Conservation (phyloP, 2,888 invertebrate species). For the Netelia fuscicornis region DNA sequence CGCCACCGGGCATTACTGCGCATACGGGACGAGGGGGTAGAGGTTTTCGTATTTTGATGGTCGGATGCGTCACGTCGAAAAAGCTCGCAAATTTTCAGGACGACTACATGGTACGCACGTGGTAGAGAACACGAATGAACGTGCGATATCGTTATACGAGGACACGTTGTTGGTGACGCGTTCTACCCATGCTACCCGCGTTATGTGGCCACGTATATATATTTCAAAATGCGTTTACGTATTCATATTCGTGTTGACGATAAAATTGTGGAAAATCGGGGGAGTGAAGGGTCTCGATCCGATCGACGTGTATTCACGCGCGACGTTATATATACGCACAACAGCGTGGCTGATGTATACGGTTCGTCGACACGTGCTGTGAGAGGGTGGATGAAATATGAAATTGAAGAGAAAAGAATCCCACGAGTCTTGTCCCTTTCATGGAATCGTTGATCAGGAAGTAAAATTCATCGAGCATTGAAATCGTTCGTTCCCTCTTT, state of each 20-base stretch:
- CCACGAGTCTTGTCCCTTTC: not conserved
- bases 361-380: slow-evolving; percentile 34
- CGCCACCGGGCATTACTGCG: not conserved
- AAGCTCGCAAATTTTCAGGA: slow-evolving; percentile 50
- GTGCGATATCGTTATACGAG: not conserved
- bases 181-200: slow-evolving; percentile 1
- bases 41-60: slow-evolving; percentile 29
- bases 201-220: not conserved
- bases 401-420: not conserved
- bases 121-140: not conserved
- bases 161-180: not conserved
- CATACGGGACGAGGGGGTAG: not conserved
- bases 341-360: slow-evolving; percentile 4
- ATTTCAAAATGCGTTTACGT: slow-evolving; percentile 36
- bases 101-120: slow-evolving; percentile 1
- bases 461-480: not conserved
- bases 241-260: slow-evolving; percentile 48
- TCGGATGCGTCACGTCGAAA: slow-evolving; percentile 46
- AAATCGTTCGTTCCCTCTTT: not conserved
- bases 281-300: not conserved
- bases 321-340: not conserved
- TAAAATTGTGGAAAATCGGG: slow-evolving; percentile 51
- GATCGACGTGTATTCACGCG: slow-evolving; percentile 18
- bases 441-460: not conserved
- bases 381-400: not conserved